Base-by-base conservation (phyloP, 2,113 vertebrate species). In the Astatotilapia flaviijosephi region DNA sequence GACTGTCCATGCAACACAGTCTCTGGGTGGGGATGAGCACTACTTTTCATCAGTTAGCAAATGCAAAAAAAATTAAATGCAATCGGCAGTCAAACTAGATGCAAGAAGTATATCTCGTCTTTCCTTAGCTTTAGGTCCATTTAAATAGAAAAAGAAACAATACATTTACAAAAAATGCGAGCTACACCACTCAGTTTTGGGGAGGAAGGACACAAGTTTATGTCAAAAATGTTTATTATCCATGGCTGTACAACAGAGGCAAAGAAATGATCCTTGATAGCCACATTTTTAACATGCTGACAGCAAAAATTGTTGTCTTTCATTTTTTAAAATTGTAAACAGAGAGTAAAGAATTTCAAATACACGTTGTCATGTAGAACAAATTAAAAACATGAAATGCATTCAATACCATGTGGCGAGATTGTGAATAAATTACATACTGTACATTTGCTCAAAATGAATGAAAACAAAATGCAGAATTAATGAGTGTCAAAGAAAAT, bases 221-320 rank as follows among this genome's bases (percentile, higher is more conserved):
- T 94, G 95, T 92, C 65, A 88, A 95, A 95, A 95, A 93, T 21
- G 70, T n/a, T 84, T 82, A 77, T 89, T 85, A 93, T 83, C 82
- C 80, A 90, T 84, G 88, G 86, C 91, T 91, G 87, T 92, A 93
- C 88, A 95, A 92, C 91, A 87, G 82, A 94, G 82, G 88, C 82
- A 94, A 88, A 85, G 53, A 92, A 94, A 96, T 89, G 21, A 92
- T 77, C 80, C 68, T 91, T 86, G 84, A 88, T 60, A 92, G 68
- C 81, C 79, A 94, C 88, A 92, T 80, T 90, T 95, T 90, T 54
- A 88, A 94, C 95, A 95, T 95, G 95, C 94, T 60, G 60, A 77
- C 84, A 65, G 81, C 88, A 94, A 89, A 91, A 93, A 94, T 92
- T 79, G 81, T 11, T 5, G 14, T 47, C 5, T 35, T 70, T 84